A percentile compares a stretch with the other conserved stretches of the same genome.
Evolutionary conservation across 2,888 invertebrate species (phyloP).

Genomic region (Boloria euphrosyne): DNA sequence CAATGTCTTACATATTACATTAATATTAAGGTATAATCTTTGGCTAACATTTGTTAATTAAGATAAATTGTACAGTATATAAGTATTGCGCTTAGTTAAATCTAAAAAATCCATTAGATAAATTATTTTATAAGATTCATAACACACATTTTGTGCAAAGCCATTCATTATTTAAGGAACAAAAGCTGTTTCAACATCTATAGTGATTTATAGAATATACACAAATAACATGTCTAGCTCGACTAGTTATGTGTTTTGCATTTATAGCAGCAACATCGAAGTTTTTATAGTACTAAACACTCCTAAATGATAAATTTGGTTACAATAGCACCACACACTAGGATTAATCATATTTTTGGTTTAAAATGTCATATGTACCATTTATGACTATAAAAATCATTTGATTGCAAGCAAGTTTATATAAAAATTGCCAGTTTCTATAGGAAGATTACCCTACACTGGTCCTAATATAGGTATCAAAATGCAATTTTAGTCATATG

Average conservation of each 20-base stretch:
- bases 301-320: no score
- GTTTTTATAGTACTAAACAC: no score
- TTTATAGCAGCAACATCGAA: not conserved
- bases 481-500: conserved; percentile 72
- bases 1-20: no score
- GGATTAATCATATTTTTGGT: no score
- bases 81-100: no score
- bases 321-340: no score
- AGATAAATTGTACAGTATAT: no score
- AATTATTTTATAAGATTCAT: not conserved
- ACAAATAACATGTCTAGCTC: conserved; percentile 7
- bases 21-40: no score
- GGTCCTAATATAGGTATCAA: conserved; percentile 16
- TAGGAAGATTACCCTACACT: conserved; percentile 2
- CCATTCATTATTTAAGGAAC: not conserved
- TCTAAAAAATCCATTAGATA: no score
- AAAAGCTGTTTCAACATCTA: conserved; percentile 3
- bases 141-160: not conserved
- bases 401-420: conserved; percentile 10
- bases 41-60: no score
- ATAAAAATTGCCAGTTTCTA: conserved; percentile 15
- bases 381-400: not conserved
- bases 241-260: conserved; percentile 1
- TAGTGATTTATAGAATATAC: not conserved
- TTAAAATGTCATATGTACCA: no score